Evolutionary conservation across 2,888 invertebrate species (phyloP), one percentile per base, ranked within the genome.

Genomic region (Habrosyne pyritoides): DNA sequence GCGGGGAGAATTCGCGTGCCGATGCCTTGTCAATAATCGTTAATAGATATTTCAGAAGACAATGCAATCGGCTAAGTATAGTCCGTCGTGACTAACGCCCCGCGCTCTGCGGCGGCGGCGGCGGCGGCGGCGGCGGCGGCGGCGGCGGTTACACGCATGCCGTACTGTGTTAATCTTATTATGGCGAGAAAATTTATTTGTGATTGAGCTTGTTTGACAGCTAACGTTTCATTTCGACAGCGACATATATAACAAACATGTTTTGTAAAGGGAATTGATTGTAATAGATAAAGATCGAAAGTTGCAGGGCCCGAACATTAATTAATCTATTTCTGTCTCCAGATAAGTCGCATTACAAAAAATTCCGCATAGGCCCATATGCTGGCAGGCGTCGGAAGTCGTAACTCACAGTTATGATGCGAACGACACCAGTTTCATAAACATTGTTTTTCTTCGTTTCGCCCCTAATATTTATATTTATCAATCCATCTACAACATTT

Each of bases 381-480:
- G 92, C 71, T 64, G 72, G 83, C 91, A 89, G 80, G 83, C 87
- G 87, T 87, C 92, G 92, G 92, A 92, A 92, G 92, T 91, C 87
- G 89, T 92, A 89, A 91, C 87, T 92, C 91, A 91, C 87, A 86
- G 91, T 91, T 92, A 92, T 92, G 92, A 92, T 83, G 89, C 91
- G 87, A 87, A 84, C 89, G 91, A 91, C 92, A 91, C 91, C 83
- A 90, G 90, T 91, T 92, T 90, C 91, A 92, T 91, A 92, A 92
- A 92, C 92, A 91, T 90, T 91, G 92, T 92, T 92, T 91, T 91
- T 91, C 91, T 91, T 89, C 86, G 80, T 91, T 91, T 91, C 90
- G 90, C 89, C 91, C 91, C 91, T 86, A 89, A 91, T 92, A 91
- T 92, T 92, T 92, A 91, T 92, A 91, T 92, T 92, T 91, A 92